phyloP scores from a whole-genome alignment of 2,797 vertebrate species.

The Melanotaenia nigrans region DNA sequence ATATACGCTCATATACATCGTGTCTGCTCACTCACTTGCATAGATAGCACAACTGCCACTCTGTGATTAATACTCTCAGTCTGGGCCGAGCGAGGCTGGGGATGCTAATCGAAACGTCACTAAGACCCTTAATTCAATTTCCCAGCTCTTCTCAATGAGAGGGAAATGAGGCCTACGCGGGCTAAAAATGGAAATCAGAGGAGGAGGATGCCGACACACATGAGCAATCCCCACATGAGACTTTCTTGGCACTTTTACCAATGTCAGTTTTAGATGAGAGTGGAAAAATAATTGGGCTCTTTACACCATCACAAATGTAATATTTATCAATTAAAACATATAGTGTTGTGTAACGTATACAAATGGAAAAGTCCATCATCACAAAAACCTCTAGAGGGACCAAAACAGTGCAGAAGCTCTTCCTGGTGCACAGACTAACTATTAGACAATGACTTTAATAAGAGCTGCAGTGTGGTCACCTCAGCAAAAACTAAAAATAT shows the following conservation, averaged over 20 bases:
- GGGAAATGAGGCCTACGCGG: constrained; percentile 69
- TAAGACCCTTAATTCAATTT: constrained; percentile 82
- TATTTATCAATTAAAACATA: constrained; percentile 30
- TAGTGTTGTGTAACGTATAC: constrained; percentile 20
- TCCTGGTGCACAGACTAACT: background rate
- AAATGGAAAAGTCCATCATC: constrained; percentile 15
- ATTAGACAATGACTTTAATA: constrained; percentile 35
- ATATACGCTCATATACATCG: constrained; percentile 14
- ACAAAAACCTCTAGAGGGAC: constrained; percentile 5
- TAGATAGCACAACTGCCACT: constrained; percentile 34
- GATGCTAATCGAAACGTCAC: constrained; percentile 80
- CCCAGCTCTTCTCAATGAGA: constrained; percentile 73
- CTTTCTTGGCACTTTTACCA: constrained; percentile 55
- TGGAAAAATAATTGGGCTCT: constrained; percentile 35
- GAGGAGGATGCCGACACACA: constrained; percentile 63
- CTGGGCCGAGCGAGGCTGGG: constrained; percentile 64
- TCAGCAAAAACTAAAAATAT: constrained; percentile 6
- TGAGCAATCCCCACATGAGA: constrained; percentile 67
- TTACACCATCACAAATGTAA: constrained; percentile 19
- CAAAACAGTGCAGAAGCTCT: background rate
- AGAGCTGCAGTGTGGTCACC: background rate
- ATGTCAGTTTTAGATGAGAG: constrained; percentile 43
- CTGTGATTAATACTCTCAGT: constrained; percentile 74
- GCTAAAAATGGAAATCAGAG: constrained; percentile 77
- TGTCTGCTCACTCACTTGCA: constrained; percentile 1